Evolutionary conservation across 2,888 invertebrate genomes (phyloP), one percentile per base, ranked within the genome.

Genomic region (Drosophila picticornis): DNA sequence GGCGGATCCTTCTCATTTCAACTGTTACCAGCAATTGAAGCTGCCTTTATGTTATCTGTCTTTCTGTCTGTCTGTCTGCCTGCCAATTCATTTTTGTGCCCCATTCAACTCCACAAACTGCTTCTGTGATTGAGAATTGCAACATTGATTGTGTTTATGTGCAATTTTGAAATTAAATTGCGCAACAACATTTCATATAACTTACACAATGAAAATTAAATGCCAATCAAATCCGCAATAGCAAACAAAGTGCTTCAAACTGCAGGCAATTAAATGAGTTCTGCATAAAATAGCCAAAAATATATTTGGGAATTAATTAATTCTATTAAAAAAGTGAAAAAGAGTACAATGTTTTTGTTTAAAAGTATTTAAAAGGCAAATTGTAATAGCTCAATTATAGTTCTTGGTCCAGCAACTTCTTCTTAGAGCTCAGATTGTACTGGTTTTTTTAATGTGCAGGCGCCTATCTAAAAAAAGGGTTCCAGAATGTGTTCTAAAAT

Each of bases 161-260:
- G 31, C 52, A 57, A 57, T 60, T 60, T 70, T 62, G 64, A 75
- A 65, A 80, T 70, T 56, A 48, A 75, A 75, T 80, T 79, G 79
- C 43, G 5, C 62, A 51, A 64, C 58, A 70, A 55, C 0, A 66
- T 56, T 48, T 55, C 25, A 75, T 13, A 53, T 43, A 22, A 7
- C 34, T 1, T 10, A 27, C 36, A 61, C 61, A 61, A 70, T 70
- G 27, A 27, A 27, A 53, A 53, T 59, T 32, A 38, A 48, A 19
- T 56, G 25, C 19, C 4, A 7, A 4, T n/a, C 55, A 27, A 38
- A 56, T 38, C n/a, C 13, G 27, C 22, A 46, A 13, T 22, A 22
- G 43, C 11, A 22, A 22, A 13, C 11, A 10, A 34, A 53, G 4
- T 13, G 34, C 4, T n/a, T 19, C 6, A n/a, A 6, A 13, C 25